Base-by-base conservation (phyloP, 2,113 vertebrate genomes). In the Scopus umbretta region DNA sequence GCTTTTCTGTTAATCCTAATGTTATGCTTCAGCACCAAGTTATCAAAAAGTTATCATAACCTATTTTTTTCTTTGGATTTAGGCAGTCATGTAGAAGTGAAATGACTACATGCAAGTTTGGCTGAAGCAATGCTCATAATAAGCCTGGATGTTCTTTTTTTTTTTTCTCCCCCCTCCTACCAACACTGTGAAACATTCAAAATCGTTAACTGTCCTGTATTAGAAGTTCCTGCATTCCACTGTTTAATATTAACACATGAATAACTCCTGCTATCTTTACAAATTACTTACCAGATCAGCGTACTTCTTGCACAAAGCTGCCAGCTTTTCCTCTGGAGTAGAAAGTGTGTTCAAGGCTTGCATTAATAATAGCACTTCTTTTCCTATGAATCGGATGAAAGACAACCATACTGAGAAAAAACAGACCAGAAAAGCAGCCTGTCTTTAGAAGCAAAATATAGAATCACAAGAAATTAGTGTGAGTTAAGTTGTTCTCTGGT, bases 271-370 rank as follows among this genome's bases (percentile, higher is more conserved):
- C 40, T 71, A 5, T 94, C 88, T 91, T 91, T 65, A 88, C 58
- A 91, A 76, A 96, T 92, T 96, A 98, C 99, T 98, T 97, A 99
- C 99, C 97, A 99, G 98, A 97, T 99, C 99, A 72, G 99, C 99
- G 86, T 99, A 99, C 97, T 99, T 99, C 98, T 99, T 99, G 98
- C 99, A 99, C 94, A 99, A 97, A 95, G 99, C 99, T 83, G 99
- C 99, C 92, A 99, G 97, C 92, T 99, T 99, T 97, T 99, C 99
- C 94, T 99, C 99, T 42, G 99, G 99, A 85, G 99, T 99, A 86
- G 98, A 97, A 52, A 99, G 98, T 6, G 99, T 98, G 91, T 99
- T 99, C 94, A 99, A 98, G 32, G 99, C 99, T 97, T 99, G 99
- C 99, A 99, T 99, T 97, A 99, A 89, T 94, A 99, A 98, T 63